A percentile compares a stretch with the other conserved stretches of the same genome.
These are phyloP conservation scores for Bicyclus anynana DNA, from an alignment of 1,140 invertebrate genomes.

Conservation along the genomic window DNA sequence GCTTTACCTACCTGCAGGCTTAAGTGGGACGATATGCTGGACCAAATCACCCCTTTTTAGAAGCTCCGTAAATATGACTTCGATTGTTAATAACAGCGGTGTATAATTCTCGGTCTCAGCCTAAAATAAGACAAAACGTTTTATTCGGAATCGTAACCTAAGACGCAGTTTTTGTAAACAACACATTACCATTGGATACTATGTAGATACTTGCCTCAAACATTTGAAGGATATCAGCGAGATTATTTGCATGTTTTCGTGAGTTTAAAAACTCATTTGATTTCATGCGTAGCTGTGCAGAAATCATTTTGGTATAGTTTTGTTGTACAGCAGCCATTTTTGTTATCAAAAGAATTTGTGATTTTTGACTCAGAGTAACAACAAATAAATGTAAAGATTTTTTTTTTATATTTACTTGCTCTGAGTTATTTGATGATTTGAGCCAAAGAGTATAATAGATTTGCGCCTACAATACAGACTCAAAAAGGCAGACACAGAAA, in stretches of 20 bases:
- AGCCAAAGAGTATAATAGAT: no score
- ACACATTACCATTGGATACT: conserved; percentile 12
- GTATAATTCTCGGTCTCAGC: conserved; percentile 73
- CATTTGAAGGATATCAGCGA: conserved; percentile 80
- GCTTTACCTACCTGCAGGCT: conserved; percentile 65
- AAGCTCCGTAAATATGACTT: conserved; percentile 83
- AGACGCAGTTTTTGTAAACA: conserved; percentile 44
- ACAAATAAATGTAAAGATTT: no score
- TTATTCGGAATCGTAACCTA: conserved; percentile 55
- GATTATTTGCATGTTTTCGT: conserved; percentile 80
- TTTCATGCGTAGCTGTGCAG: conserved; percentile 78
- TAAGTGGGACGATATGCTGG: conserved; percentile 77
- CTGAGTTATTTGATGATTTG: no score
- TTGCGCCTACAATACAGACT: no score
- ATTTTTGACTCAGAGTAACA: not conserved
- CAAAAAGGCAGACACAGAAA: no score
- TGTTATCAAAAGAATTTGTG: conserved; percentile 58
- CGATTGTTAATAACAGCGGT: conserved; percentile 80
- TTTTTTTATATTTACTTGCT: no score
- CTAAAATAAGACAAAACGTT: conserved; percentile 59
- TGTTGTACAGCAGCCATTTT: conserved; percentile 66
- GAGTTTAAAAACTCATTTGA: conserved; percentile 82
- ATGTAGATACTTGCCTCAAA: conserved; percentile 78
- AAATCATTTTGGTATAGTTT: conserved; percentile 71
- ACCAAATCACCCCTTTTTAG: conserved; percentile 81